Evolutionary conservation across 2,888 invertebrate genomes (phyloP), one percentile per base, ranked within the genome.

Genomic region (Drosophila nr. perissopoda): DNA sequence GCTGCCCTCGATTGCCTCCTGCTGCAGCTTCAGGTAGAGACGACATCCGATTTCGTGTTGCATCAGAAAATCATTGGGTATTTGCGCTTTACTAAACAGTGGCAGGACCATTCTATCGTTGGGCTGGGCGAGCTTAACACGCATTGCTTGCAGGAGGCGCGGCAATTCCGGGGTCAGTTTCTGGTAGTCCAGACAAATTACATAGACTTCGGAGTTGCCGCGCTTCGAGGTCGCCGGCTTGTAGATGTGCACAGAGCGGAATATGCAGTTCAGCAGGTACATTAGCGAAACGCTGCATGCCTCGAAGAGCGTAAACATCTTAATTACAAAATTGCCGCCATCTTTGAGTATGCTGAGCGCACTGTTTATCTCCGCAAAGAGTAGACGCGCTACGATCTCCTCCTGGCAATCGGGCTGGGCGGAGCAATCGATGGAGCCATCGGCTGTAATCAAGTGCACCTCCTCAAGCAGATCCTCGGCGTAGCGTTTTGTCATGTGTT

Each of bases 201-300:
- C 94, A 91, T 99, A 99, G 0, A 97, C 95, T 93, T 99, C 99
- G 0, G 99, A 99, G 93, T 99, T 99, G 10, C 99, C 99, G 89
- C 97, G 96, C 91, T 98, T 97, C n/a, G 99, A 99, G 0, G 97
- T 97, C 1, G 95, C 96, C 0, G 99, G 99, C 92, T 99, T 99
- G 91, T 96, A 97, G 25, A 97, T 94, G 79, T 95, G 94, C 0
- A 99, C 95, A 90, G 95, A 93, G 36, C 94, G 91, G 91, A 99
- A 99, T 21, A 95, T 87, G 83, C 96, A 96, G 83, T 95, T 95
- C 5, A 99, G 94, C 13, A 99, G 93, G 91, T 96, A 98, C 60
- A 99, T 92, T 6, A 98, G 93, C 74, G 95, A 95, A 0, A 98
- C 94, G 1, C 97, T 96, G n/a, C 95, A 94, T 73, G 96, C 95